These are phyloP conservation scores for Oophaga pumilio DNA, from an alignment of 2,113 vertebrate genomes.

Conservation along the genomic window DNA sequence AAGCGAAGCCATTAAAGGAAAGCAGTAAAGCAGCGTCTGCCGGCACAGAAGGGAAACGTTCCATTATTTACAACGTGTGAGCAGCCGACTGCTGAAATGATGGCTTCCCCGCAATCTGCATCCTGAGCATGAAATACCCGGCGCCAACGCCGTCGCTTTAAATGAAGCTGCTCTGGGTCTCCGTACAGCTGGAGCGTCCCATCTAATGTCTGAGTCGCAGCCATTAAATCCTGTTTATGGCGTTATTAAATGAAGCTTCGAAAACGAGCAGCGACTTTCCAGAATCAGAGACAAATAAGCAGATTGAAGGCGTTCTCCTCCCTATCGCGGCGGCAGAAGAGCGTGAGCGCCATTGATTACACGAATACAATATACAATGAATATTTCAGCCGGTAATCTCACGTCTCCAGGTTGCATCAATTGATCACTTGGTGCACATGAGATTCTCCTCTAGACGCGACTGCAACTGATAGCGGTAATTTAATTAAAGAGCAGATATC, in stretches of 20 bases:
- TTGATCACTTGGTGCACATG: not conserved
- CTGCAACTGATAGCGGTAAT: constrained; percentile 17
- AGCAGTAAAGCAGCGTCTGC: constrained; percentile 26
- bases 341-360: not conserved
- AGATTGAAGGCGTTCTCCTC: not conserved
- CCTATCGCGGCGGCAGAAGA: not conserved
- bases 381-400: not conserved
- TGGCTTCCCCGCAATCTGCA: constrained; percentile 6
- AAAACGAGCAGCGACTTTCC: constrained; percentile 8
- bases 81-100: not conserved
- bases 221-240: constrained; percentile 36
- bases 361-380: not conserved
- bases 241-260: constrained; percentile 22
- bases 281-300: not conserved
- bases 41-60: constrained; percentile 27
- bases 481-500: constrained; percentile 38
- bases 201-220: not conserved
- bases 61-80: constrained; percentile 37
- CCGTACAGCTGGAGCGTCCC: constrained; percentile 4
- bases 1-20: constrained; percentile 25
- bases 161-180: not conserved
- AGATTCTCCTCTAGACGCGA: not conserved
- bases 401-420: constrained; percentile 14
- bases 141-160: not conserved
- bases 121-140: constrained; percentile 13